These are phyloP conservation scores for Erithacus rubecula DNA, from an alignment of 2,797 vertebrate genomes.

Conservation along the genomic window DNA sequence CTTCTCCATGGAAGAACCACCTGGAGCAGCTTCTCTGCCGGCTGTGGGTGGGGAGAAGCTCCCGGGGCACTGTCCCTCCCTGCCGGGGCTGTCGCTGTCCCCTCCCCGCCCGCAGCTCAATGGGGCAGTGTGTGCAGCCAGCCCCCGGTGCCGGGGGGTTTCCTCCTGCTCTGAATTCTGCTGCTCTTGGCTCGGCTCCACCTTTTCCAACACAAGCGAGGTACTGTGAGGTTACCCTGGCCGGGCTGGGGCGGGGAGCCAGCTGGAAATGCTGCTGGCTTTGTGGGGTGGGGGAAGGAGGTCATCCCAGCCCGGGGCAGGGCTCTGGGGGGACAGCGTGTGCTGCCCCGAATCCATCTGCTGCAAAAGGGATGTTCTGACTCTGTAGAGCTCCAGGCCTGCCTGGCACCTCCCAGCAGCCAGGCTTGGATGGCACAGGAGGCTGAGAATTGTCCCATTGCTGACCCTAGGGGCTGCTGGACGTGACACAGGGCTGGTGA, in stretches of 20 bases:
- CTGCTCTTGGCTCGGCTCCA: slow-evolving; percentile 52
- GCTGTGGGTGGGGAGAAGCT: background rate
- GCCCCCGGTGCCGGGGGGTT: slow-evolving; percentile 29
- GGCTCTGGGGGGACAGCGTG: background rate
- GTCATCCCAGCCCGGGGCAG: background rate
- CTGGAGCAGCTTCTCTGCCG: background rate
- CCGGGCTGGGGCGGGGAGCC: background rate
- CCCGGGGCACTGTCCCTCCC: rapidly evolving
- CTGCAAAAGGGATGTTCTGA: background rate
- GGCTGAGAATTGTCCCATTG: rapidly evolving
- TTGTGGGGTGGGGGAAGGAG: background rate
- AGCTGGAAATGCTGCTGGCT: background rate
- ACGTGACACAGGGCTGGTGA: background rate
- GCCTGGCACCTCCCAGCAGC: background rate
- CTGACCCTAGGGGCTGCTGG: background rate
- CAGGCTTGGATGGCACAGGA: background rate
- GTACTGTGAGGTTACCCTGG: slow-evolving; percentile 65
- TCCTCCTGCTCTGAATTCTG: slow-evolving; percentile 54
- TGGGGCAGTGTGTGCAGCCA: slow-evolving; percentile 30
- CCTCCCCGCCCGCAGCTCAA: background rate
- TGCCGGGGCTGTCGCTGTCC: background rate
- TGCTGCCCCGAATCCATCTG: background rate
- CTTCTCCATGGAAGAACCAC: background rate
- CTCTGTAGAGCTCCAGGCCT: background rate
- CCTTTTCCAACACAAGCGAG: slow-evolving; percentile 37